Percentiles rank a stretch among this genome's conserved stretches.
Evolutionary conservation across 2,888 invertebrate species (phyloP).

Genomic region (Pomacea canaliculata): DNA sequence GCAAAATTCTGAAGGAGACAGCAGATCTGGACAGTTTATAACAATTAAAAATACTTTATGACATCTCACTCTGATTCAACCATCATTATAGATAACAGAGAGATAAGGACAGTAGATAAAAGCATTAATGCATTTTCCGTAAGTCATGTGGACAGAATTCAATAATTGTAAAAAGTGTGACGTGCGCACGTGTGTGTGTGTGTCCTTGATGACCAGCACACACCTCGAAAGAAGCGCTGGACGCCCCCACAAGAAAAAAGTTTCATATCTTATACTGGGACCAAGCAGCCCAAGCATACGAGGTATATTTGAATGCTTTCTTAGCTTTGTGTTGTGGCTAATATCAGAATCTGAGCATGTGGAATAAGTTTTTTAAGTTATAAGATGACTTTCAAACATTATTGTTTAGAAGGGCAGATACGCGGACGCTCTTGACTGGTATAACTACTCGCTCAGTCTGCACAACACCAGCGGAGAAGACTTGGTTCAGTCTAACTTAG

Average conservation of each 20-base stretch:
- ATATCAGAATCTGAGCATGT: too few species aligned
- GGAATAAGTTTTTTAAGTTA: not conserved
- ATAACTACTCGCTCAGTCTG: constrained; percentile 63
- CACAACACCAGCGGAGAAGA: constrained; percentile 47
- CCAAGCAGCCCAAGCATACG: constrained; percentile 57
- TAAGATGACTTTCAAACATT: not conserved
- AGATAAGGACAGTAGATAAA: too few species aligned
- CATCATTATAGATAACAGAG: too few species aligned
- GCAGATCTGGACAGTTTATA: too few species aligned
- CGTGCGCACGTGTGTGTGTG: constrained; percentile 6
- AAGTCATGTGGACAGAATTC: too few species aligned
- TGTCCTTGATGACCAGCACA: constrained; percentile 44
- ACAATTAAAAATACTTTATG: too few species aligned
- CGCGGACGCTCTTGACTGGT: constrained; percentile 60
- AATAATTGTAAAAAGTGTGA: too few species aligned
- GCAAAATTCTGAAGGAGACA: too few species aligned
- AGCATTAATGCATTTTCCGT: too few species aligned
- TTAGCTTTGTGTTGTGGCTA: too few species aligned
- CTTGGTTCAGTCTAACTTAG: constrained; percentile 48
- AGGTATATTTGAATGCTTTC: constrained; percentile 39
- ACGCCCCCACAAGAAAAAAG: constrained; percentile 50
- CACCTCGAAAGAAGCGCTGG: constrained; percentile 53
- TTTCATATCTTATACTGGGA: constrained; percentile 63
- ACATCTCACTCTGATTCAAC: too few species aligned
- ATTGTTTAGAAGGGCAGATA: constrained; percentile 45